Percentiles rank a stretch among this genome's conserved stretches.
Evolutionary conservation across 1,140 invertebrate species (phyloP).

Genomic region (Ips typographus): DNA sequence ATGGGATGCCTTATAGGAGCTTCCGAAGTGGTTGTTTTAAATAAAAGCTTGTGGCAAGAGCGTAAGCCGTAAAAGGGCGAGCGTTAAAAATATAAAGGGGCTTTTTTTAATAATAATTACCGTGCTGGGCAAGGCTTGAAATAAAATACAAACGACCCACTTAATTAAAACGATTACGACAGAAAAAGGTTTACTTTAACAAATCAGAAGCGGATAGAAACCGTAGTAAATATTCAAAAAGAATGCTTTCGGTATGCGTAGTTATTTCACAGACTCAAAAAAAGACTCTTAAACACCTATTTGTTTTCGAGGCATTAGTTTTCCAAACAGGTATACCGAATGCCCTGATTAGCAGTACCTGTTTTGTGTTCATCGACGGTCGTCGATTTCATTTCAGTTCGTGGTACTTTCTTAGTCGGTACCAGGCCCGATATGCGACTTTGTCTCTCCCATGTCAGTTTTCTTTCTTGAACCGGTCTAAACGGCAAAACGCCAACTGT

Average conservation of each 20-base stretch:
- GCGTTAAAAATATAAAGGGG: slow-evolving; percentile 17
- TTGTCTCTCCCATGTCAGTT: slow-evolving; percentile 29
- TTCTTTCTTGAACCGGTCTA: slow-evolving; percentile 31
- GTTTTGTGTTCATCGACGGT: slow-evolving; percentile 26
- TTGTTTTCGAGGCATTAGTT: slow-evolving; percentile 34
- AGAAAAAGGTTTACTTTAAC: slow-evolving; percentile 27
- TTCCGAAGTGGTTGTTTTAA: not conserved
- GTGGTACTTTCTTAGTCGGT: slow-evolving; percentile 22
- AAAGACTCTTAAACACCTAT: slow-evolving; percentile 31
- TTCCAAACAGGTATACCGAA: slow-evolving; percentile 33
- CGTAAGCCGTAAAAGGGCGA: slow-evolving; percentile 12
- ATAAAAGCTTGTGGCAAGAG: not conserved
- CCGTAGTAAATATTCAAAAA: slow-evolving; percentile 29
- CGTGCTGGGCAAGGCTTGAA: slow-evolving; percentile 15
- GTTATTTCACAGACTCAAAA: slow-evolving; percentile 25
- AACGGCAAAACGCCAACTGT: slow-evolving; percentile 23
- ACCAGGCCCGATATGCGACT: slow-evolving; percentile 26
- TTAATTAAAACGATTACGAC: slow-evolving; percentile 30
- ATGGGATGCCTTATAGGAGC: not conserved
- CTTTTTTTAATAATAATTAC: slow-evolving; percentile 15
- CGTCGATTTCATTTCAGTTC: slow-evolving; percentile 27
- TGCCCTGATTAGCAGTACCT: slow-evolving; percentile 35
- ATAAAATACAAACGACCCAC: slow-evolving; percentile 31
- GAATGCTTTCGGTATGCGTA: slow-evolving; percentile 25
- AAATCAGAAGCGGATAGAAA: slow-evolving; percentile 21